These are phyloP conservation scores for Sminthopsis crassicaudata DNA, from an alignment of 2,113 vertebrate genomes.

Conservation along the genomic window DNA sequence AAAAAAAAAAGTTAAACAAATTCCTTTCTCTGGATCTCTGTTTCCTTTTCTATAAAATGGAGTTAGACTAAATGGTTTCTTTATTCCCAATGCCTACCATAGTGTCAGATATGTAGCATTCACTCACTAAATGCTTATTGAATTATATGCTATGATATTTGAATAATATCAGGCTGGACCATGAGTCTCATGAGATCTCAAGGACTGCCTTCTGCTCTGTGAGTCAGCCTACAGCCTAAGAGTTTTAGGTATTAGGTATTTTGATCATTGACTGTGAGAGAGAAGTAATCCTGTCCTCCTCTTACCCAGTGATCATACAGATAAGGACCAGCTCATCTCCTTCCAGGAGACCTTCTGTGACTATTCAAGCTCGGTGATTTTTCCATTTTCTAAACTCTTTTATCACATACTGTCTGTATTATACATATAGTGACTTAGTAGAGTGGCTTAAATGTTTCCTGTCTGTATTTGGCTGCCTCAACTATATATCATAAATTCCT, in stretches of 20 bases:
- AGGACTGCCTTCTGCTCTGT: not conserved
- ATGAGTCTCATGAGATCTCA: not conserved
- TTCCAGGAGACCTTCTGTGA: not conserved
- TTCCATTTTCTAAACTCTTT: not conserved
- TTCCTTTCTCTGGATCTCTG: not conserved
- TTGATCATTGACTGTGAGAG: not conserved
- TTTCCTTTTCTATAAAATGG: not conserved
- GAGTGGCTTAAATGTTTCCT: not conserved
- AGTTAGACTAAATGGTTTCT: not conserved
- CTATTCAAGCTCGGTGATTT: accelerated
- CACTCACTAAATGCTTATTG: not conserved
- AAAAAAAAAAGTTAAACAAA: not conserved
- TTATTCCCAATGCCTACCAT: not conserved
- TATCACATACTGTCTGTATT: not conserved
- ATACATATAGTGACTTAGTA: not conserved
- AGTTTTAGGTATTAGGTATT: not conserved
- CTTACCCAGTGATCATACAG: not conserved
- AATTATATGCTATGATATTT: not conserved
- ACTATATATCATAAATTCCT: not conserved
- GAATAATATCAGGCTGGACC: not conserved
- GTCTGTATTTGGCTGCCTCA: not conserved
- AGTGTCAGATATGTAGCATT: not conserved
- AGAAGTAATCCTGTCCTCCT: not conserved
- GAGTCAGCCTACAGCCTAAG: not conserved
- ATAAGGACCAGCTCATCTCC: not conserved